Evolutionary conservation across 2,797 vertebrate genomes (phyloP), one percentile per base, ranked within the genome.

Genomic region (Apogon hyalosoma): DNA sequence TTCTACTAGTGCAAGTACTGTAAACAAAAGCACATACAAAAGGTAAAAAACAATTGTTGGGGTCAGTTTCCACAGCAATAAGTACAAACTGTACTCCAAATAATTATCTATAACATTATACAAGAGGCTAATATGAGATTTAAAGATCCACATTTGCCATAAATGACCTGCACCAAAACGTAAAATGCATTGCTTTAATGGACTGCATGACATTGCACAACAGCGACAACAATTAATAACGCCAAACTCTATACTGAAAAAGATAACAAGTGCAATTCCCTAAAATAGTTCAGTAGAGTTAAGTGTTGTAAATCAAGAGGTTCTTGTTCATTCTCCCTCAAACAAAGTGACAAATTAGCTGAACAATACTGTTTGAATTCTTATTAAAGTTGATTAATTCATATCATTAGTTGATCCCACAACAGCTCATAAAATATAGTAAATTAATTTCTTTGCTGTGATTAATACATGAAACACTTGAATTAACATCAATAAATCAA

Each of bases 351-450:
- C 93, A 95, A 95, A 95, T 95, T 95, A 92, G 87, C 91, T 72
- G 69, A 93, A 94, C 93, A 93, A 93, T 92, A 91, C 77, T 91
- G 92, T 94, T 95, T 93, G 94, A 93, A 94, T 94, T 94, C 93
- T 94, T 95, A 95, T 95, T 95, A 94, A 94, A 95, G 85, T 94
- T 95, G 94, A 95, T 95, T 95, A 94, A 95, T 95, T 94, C 85
- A 92, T 94, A 93, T 92, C 91, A 94, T 92, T 94, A 94, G 90
- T 92, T 90, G 88, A 92, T 91, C 90, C 61, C 88, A 87, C 89
- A 90, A 93, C 86, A 93, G 93, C 92, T 94, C 91, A 88, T 79
- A 90, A 93, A 93, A 91, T 93, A 88, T 89, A 89, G 83, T 45
- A 88, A 89, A 93, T 93, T 93, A 94, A 92, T 95, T 95, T 91